Percentiles rank a stretch among this genome's conserved stretches.
These are phyloP conservation scores for Himalopsyche japonica DNA, from an alignment of 2,888 invertebrate species.

Conservation along the genomic window DNA sequence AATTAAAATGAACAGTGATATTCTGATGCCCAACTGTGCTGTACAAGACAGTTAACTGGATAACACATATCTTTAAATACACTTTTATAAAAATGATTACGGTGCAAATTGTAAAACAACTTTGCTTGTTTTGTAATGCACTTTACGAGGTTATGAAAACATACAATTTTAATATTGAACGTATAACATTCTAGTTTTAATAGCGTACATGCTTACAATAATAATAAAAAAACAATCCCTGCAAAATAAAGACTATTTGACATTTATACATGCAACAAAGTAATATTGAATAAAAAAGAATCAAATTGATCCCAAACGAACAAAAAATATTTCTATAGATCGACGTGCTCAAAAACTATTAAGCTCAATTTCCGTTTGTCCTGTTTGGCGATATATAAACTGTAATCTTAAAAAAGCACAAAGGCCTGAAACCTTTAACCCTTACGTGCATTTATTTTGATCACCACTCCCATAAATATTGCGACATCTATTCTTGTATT, in stretches of 20 bases:
- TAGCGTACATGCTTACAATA: too few relatives aligned
- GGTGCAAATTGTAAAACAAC: too few relatives aligned
- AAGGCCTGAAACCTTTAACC: conserved; percentile 11
- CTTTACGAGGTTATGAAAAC: too few relatives aligned
- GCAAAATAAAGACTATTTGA: not conserved
- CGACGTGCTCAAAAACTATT: not conserved
- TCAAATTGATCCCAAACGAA: not conserved
- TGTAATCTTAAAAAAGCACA: not conserved
- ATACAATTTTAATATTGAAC: too few relatives aligned
- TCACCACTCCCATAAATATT: conserved; percentile 30
- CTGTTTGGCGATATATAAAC: not conserved
- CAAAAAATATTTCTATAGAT: not conserved
- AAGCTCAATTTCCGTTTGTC: not conserved
- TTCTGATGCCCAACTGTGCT: too few relatives aligned
- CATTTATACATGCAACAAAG: conserved; percentile 6
- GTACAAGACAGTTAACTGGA: too few relatives aligned
- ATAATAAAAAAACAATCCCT: not conserved
- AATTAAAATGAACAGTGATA: too few relatives aligned
- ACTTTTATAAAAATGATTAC: too few relatives aligned
- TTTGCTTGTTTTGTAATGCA: too few relatives aligned
- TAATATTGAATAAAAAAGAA: not conserved
- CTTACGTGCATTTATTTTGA: conserved; percentile 29
- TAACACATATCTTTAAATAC: too few relatives aligned
- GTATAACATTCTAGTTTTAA: too few relatives aligned
- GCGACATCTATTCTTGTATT: conserved; percentile 24